Evolutionary conservation across 1,140 invertebrate genomes (phyloP).

Genomic region (Cepaea nemoralis): DNA sequence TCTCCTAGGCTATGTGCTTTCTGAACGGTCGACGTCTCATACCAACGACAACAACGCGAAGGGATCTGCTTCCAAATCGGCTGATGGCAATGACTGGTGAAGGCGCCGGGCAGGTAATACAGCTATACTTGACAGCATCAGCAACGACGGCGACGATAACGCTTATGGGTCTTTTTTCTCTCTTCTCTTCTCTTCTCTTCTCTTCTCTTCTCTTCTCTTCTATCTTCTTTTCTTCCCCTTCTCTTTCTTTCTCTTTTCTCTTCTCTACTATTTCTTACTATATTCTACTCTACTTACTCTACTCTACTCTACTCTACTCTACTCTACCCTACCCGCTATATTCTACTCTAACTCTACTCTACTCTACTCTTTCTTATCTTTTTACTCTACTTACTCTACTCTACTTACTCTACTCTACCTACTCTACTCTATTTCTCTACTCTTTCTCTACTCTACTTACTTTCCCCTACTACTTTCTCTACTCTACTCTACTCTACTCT

Average conservation of each 20-base stretch:
- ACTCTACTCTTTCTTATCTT: not conserved
- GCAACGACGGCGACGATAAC: too few species aligned
- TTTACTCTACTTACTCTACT: not conserved
- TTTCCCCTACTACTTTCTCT: not conserved
- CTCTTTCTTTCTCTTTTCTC: not conserved
- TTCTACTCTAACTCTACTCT: too few species aligned
- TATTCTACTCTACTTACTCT: slow-evolving; percentile 10
- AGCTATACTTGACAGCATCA: too few species aligned
- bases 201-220: not conserved
- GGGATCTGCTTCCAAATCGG: too few species aligned
- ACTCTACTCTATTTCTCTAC: too few species aligned
- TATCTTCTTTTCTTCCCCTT: not conserved
- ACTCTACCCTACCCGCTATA: not conserved
- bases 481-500: not conserved
- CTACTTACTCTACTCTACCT: not conserved
- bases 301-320: too few species aligned
- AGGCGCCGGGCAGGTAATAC: too few species aligned
- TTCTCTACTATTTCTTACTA: not conserved
- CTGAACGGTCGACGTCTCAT: too few species aligned
- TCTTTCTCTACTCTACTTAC: not conserved
- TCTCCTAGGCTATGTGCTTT: too few species aligned
- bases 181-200: not conserved
- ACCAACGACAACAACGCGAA: too few species aligned
- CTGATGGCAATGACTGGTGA: too few species aligned
- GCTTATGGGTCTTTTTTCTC: too few species aligned